A percentile compares a stretch with the other conserved stretches of the same genome.
Evolutionary conservation across 2,797 vertebrate genomes (phyloP).

Genomic region (Cossypha caffra): DNA sequence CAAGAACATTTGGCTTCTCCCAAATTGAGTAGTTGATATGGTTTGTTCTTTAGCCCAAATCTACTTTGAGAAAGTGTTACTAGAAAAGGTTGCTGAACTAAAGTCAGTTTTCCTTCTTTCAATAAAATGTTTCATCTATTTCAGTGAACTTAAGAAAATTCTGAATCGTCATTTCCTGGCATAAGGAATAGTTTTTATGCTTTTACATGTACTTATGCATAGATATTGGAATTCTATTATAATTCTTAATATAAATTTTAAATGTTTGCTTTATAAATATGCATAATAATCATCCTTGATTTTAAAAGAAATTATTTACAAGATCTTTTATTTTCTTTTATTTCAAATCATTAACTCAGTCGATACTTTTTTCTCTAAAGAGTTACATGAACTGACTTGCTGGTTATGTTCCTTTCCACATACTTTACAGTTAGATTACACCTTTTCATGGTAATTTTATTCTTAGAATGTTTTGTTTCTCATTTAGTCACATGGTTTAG

Average conservation of each 20-base stretch:
- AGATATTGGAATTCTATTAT: neutral
- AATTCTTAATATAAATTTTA: neutral
- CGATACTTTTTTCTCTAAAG: neutral
- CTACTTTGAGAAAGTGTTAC: neutral
- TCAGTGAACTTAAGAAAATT: neutral
- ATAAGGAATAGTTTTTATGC: no score
- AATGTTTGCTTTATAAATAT: neutral
- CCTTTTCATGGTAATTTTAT: neutral
- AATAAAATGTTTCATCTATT: neutral
- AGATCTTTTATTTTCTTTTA: neutral
- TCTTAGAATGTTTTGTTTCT: conserved; percentile 8
- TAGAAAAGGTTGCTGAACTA: neutral
- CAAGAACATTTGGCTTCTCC: neutral
- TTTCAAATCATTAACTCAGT: neutral
- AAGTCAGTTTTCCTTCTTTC: neutral
- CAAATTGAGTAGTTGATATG: neutral
- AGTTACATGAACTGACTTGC: neutral
- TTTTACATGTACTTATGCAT: neutral
- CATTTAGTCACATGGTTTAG: neutral
- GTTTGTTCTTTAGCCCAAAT: neutral
- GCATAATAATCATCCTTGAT: neutral
- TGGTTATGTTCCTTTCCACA: neutral
- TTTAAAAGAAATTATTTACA: neutral
- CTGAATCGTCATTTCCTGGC: neutral
- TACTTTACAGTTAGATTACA: neutral